Evolutionary conservation across 2,797 vertebrate species (phyloP).

Genomic region (Gallinago stenura): DNA sequence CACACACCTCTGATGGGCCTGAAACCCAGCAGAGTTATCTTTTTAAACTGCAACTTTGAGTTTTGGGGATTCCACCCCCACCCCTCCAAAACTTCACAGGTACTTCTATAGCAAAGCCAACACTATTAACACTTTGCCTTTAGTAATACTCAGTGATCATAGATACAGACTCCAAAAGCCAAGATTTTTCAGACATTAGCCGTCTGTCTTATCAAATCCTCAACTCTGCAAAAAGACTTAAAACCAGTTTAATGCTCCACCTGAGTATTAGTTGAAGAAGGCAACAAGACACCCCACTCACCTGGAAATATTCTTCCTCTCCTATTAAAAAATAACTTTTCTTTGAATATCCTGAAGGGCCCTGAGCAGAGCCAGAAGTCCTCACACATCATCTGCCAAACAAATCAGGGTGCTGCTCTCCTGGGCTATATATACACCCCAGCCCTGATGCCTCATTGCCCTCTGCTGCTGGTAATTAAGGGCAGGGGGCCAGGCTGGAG

Average conservation of each 20-base stretch:
- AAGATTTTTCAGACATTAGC: background rate
- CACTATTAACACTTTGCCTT: background rate
- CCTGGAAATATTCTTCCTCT: background rate
- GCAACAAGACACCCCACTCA: background rate
- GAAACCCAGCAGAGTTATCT: too few species aligned
- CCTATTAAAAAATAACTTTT: rapidly evolving
- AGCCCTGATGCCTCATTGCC: too few species aligned
- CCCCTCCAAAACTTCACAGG: background rate
- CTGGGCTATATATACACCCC: background rate
- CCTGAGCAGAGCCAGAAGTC: rapidly evolving
- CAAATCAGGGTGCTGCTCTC: rapidly evolving
- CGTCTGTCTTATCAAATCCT: background rate
- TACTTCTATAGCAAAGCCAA: background rate
- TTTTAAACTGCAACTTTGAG: background rate
- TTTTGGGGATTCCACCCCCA: background rate
- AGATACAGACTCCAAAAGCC: background rate
- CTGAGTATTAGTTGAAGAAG: rapidly evolving
- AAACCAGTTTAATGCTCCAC: background rate
- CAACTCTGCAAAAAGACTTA: background rate
- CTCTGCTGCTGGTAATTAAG: too few species aligned
- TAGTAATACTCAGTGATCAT: rapidly evolving
- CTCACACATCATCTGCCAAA: rapidly evolving
- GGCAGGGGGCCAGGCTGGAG: too few species aligned
- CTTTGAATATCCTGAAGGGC: rapidly evolving
- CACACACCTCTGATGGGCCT: rapidly evolving